These are phyloP conservation scores for Diarsia brunnea DNA, from an alignment of 2,888 invertebrate species.

Conservation along the genomic window DNA sequence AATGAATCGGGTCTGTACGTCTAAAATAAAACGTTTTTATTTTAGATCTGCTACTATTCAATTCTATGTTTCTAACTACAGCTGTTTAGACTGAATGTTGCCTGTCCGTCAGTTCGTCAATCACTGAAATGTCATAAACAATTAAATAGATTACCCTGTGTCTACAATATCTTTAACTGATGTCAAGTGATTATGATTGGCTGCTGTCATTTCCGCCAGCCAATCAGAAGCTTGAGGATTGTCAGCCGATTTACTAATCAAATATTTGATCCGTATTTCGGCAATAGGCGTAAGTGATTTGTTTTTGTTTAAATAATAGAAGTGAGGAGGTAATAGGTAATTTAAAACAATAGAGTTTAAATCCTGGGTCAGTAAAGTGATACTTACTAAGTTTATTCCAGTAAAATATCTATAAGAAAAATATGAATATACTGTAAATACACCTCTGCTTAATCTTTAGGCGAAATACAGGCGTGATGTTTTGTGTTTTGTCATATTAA, in stretches of 20 bases:
- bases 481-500: background rate
- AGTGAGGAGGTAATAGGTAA: background rate
- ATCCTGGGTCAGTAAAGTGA: background rate
- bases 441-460: too few relatives aligned
- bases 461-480: background rate
- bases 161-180: background rate
- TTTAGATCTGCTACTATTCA: background rate
- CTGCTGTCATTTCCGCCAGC: background rate
- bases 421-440: background rate
- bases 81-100: too few relatives aligned
- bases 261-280: background rate
- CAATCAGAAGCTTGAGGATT: conserved; percentile 13
- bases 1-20: background rate
- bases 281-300: background rate
- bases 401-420: too few relatives aligned
- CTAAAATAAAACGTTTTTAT: background rate
- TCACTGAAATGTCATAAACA: background rate
- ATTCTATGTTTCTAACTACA: background rate
- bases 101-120: background rate
- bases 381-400: too few relatives aligned
- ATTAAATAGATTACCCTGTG: background rate
- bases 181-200: conserved; percentile 15
- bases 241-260: conserved; percentile 4
- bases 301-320: background rate
- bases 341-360: background rate